A percentile compares a stretch with the other conserved stretches of the same genome.
Conservation (phyloP, 2,797 vertebrate genomes). For the Cuculus canorus region DNA sequence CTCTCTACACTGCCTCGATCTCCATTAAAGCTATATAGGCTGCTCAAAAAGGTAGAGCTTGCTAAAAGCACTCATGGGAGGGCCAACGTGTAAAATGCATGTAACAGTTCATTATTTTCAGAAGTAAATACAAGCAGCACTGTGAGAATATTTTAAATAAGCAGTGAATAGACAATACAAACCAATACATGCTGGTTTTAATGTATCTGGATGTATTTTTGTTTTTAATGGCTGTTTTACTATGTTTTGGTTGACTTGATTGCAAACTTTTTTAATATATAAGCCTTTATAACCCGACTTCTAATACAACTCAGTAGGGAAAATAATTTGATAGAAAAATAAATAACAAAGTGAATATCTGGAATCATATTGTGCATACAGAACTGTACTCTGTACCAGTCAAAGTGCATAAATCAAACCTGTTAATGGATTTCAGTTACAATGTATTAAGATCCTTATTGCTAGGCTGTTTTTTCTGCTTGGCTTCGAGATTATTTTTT, state of each 20-base stretch:
- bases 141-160: slow-evolving; percentile 24
- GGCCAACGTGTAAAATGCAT: slow-evolving; percentile 42
- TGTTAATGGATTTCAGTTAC: not conserved
- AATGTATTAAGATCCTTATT: not conserved
- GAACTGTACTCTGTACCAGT: not conserved
- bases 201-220: not conserved
- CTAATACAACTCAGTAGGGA: not conserved
- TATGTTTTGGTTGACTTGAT: not conserved
- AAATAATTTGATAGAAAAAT: not conserved
- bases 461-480: fast-evolving
- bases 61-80: slow-evolving; percentile 69
- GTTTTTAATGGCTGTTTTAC: not conserved
- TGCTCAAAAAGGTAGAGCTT: slow-evolving; percentile 40
- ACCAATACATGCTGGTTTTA: not conserved
- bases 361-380: not conserved
- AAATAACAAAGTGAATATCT: not conserved
- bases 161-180: not conserved
- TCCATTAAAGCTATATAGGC: slow-evolving; percentile 48
- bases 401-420: not conserved
- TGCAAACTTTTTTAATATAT: not conserved
- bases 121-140: not conserved
- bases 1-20: slow-evolving; percentile 8
- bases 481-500: not conserved
- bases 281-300: not conserved
- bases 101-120: slow-evolving; percentile 63